A percentile compares a stretch with the other conserved stretches of the same genome.
Evolutionary conservation across 2,888 invertebrate genomes (phyloP).

Genomic region (Lepidocyrtoides sp.): DNA sequence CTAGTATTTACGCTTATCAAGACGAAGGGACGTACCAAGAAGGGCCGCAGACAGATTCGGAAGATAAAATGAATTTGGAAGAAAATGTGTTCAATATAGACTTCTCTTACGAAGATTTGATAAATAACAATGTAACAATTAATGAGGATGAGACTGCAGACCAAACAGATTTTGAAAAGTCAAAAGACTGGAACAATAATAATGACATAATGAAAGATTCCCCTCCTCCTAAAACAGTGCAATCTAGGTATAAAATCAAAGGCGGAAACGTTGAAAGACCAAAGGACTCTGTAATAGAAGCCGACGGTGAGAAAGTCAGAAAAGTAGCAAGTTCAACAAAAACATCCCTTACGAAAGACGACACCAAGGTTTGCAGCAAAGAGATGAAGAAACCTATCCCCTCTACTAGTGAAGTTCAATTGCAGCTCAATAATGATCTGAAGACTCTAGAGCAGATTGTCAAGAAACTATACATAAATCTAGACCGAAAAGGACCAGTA

Average conservation of each 20-base stretch:
- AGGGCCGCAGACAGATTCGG: too few species aligned
- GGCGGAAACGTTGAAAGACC: not conserved
- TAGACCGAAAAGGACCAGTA: slow-evolving; percentile 48
- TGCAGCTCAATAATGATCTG: slow-evolving; percentile 56
- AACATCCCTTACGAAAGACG: not conserved
- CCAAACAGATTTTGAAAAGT: too few species aligned
- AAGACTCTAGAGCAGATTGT: slow-evolving; percentile 41
- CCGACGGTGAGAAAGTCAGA: not conserved
- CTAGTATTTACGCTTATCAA: too few species aligned
- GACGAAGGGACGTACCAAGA: too few species aligned
- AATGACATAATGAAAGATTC: too few species aligned
- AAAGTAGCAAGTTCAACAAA: not conserved
- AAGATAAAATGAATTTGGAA: too few species aligned
- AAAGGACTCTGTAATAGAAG: not conserved
- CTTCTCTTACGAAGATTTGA: too few species aligned
- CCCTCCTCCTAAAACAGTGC: not conserved
- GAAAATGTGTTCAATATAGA: too few species aligned
- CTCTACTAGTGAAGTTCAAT: slow-evolving; percentile 34
- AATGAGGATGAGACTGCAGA: too few species aligned
- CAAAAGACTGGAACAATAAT: too few species aligned
- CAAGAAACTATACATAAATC: slow-evolving; percentile 59
- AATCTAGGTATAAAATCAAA: not conserved
- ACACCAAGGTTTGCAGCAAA: not conserved
- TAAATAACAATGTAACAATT: too few species aligned
- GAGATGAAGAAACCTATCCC: not conserved